A percentile compares a stretch with the other conserved stretches of the same genome.
phyloP scores from a whole-genome alignment of 2,113 vertebrate species.

The Pollimyrus isidori region DNA sequence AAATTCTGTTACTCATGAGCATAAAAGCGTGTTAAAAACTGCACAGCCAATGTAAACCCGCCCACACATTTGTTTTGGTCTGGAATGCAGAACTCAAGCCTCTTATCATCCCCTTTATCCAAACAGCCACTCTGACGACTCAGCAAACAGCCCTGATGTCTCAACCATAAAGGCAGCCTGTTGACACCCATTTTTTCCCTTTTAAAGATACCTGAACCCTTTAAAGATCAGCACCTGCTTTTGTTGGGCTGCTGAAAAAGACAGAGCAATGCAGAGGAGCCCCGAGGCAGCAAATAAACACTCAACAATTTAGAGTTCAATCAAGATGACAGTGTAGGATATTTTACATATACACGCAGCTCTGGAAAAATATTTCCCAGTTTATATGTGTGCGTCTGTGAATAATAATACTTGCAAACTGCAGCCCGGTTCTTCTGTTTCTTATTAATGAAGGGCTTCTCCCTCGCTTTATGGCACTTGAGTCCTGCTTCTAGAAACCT shows the following conservation, averaged over 20 bases:
- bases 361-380: neutral
- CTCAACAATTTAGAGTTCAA: neutral
- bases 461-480: neutral
- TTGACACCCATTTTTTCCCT: neutral
- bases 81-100: neutral
- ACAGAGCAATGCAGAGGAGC: neutral
- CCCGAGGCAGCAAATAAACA: neutral
- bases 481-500: neutral
- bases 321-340: neutral
- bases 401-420: neutral
- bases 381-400: neutral
- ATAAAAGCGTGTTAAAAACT: neutral
- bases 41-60: neutral
- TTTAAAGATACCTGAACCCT: neutral
- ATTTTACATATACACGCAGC: neutral
- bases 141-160: neutral
- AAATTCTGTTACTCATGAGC: neutral
- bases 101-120: neutral
- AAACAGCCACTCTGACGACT: neutral
- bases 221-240: neutral
- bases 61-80: constrained; percentile 2
- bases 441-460: neutral
- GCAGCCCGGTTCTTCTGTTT: neutral
- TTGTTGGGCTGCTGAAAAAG: neutral
- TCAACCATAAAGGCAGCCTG: neutral